Evolutionary conservation across 2,797 vertebrate genomes (phyloP), one percentile per base, ranked within the genome.

Genomic region (Poecilia picta): DNA sequence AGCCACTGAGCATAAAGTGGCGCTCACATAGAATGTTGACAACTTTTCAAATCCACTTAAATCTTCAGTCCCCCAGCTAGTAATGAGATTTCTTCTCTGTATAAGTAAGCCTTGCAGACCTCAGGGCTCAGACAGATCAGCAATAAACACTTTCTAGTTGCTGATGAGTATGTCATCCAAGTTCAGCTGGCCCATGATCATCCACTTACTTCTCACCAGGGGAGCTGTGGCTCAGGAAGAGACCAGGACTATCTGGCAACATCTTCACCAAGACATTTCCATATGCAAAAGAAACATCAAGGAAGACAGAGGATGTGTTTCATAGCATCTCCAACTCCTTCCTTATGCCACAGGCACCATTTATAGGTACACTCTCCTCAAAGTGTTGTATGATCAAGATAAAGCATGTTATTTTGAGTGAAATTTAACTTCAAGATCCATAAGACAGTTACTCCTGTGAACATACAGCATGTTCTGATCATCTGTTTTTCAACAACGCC

Each of bases 91-190:
- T 64, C 46, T 53, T 36, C 6, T 16, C 47, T n/a, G 25, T 39
- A 66, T 39, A 39, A 36, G 39, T 70, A 43, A 43, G 66, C 66
- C 25, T 70, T 15, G 2, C 66, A 43, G 36, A 41, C 39, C 23
- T 70, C 41, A 18, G 39, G 57, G 73, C 25, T 74, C 51, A 62
- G 57, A 75, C 62, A 62, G 53, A 78, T 49, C 10, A 47, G 45
- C 74, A 64, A 46, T 28, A 62, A 75, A 75, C 57, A 75, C 57
- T 43, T 49, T 43, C 28, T 39, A 28, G 71, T 20, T 68, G 46
- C 23, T 73, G 39, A 46, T 12, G 3, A 43, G 13, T 79, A 31
- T 74, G 41, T 45, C 41, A 31, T 28, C 41, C 43, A 46, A 45
- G 68, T 46, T 46, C 68, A 43, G 66, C 66, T 25, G 23, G 23